Evolutionary conservation across 1,140 invertebrate species (phyloP), one percentile per base, ranked within the genome.

Genomic region (Chelonus insularis): DNA sequence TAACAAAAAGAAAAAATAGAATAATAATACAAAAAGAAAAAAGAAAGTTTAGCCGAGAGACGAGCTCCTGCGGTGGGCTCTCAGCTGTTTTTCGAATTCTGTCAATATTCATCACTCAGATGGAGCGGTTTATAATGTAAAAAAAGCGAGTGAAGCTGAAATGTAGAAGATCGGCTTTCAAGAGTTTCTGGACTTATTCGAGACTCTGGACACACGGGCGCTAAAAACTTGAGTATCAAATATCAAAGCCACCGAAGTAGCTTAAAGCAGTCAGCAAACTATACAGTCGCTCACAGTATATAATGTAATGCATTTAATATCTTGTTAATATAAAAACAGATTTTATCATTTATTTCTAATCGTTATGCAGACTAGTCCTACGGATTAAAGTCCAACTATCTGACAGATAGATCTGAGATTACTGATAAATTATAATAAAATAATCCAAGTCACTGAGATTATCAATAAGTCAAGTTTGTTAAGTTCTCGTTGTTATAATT

Each of bases 21-120:
- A 55, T 39, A 20, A 55, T n/a, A n/a, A n/a, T n/a, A n/a, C n/a
- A n/a, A 55, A 55, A 20, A 20, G 18, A 55, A 20, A 39, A 29
- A 29, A 52, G n/a, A 20, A 43, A 20, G 6, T 14, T 16, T 16
- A 43, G 18, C 18, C n/a, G n/a, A 8, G 7, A 9, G 18, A 4
- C 7, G 16, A 7, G 7, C 14, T 7, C 41, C n/a, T 4, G 12
- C 52, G 25, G 25, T 29, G 25, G 25, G 25, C 25, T 29, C 25
- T 43, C 41, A 43, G 41, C 41, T 43, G 41, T 43, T 43, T 43
- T 16, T 16, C 16, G 18, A 43, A 43, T 16, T 43, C 41, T 43
- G 14, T 43, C 41, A 43, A 20, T 43, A 43, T 9, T 14, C 5
- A 16, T 43, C 41, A 16, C 7, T 29, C 25, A 29, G 25, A 29